Conservation (phyloP, 2,113 vertebrate genomes). For the Ivindomyrus marchei region DNA sequence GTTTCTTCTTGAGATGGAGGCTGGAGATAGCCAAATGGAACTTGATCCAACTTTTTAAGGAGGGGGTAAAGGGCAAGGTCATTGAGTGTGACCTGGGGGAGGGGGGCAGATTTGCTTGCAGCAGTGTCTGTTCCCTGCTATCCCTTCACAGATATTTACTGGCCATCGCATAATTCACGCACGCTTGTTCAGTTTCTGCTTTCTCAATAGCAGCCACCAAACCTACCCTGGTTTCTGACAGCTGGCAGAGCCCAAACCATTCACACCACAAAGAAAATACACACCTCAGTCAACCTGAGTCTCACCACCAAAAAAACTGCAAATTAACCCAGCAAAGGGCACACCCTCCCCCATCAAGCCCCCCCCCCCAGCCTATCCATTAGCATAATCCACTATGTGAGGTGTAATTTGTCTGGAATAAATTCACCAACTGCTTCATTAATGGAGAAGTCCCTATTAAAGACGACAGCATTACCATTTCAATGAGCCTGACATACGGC, state of each 20-base stretch:
- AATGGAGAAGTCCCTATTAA: conserved; percentile 55
- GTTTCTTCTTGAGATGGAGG: background rate
- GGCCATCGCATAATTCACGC: background rate
- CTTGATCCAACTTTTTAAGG: conserved; percentile 16
- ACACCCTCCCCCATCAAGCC: conserved; percentile 31
- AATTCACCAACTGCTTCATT: conserved; percentile 51
- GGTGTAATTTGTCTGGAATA: conserved; percentile 57
- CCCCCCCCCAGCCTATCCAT: conserved; percentile 39
- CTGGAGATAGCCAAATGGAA: conserved; percentile 37
- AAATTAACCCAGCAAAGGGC: background rate
- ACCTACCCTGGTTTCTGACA: background rate
- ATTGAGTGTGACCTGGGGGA: background rate
- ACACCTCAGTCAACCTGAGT: background rate
- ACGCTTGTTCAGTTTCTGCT: background rate
- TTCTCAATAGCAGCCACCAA: background rate
- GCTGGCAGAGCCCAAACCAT: too few species aligned
- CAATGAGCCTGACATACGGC: conserved; percentile 48
- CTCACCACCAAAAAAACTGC: background rate
- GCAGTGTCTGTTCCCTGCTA: background rate
- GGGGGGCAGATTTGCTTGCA: background rate
- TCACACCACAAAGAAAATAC: background rate
- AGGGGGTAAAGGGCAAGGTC: background rate
- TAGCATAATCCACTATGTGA: conserved; percentile 54
- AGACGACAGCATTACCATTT: conserved; percentile 60
- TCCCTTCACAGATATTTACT: background rate